Evolutionary conservation across 1,140 invertebrate genomes (phyloP), one percentile per base, ranked within the genome.

Genomic region (Euglossa dilemma): DNA sequence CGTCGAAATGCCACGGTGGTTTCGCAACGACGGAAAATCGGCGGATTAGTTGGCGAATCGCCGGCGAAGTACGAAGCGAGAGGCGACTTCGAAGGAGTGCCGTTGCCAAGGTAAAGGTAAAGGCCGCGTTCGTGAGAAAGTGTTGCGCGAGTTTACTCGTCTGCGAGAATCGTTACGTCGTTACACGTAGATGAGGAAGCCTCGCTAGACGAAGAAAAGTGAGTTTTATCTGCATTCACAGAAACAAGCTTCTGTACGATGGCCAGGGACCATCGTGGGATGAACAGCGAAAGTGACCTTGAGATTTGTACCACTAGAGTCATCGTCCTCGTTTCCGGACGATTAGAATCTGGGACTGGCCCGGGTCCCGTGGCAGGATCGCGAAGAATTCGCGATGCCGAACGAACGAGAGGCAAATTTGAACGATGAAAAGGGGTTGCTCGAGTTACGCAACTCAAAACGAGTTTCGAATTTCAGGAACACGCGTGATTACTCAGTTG

Each of bases 61-160:
- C 43, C n/a, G 20, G 36, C 36, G 5, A 73, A n/a, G 36, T 11
- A 9, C 6, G 18, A 28, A 11, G 7, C 47, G 23, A 45, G 45
- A 25, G 28, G 67, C 23, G 4, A 25, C 57, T 64, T 16, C 3
- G 5, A 36, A 61, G 36, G 63, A 36, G 11, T 52, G 45, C 47
- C 54, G 25, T 6, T 36, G 9, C 57, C 80, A 82, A 76, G 71
- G 82, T 87, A 77, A 88, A 87, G 87, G 87, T 88, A 80, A 88
- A 88, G 87, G 87, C 57, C 85, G 66, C 71, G 56, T 43, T 20
- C 66, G 56, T 59, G 74, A 45, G 83, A 88, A 87, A 88, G 67
- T 78, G 76, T 74, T 81, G 50, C 74, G 45, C 67, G 59, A 25
- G 45, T 75, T 86, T 47, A 45, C 14, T 54, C n/a, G 28, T 59